Evolutionary conservation across 2,888 invertebrate genomes (phyloP).

Genomic region (Schrankia costaestrigalis): DNA sequence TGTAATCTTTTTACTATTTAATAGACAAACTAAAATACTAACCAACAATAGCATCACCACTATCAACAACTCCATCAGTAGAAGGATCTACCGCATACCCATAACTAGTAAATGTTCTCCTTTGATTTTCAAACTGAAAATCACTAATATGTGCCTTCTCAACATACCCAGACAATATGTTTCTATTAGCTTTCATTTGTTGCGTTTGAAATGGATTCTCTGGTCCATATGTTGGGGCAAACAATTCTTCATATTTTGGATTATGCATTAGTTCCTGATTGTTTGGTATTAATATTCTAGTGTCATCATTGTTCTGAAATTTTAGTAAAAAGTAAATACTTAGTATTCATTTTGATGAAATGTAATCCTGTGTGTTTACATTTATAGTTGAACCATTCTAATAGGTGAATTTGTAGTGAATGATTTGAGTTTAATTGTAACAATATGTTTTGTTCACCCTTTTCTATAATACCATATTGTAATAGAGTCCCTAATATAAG

Average conservation of each 20-base stretch:
- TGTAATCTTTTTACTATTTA: too few species aligned
- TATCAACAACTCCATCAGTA: constrained; percentile 79
- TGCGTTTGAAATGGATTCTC: constrained; percentile 95
- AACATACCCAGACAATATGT: constrained; percentile 95
- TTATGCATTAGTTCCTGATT: constrained; percentile 93
- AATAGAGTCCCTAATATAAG: too few species aligned
- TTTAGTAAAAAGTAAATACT: background rate
- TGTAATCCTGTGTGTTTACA: background rate
- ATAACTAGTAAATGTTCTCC: constrained; percentile 95
- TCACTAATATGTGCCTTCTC: constrained; percentile 97
- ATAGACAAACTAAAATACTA: constrained; percentile 27
- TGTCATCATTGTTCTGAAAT: constrained; percentile 85
- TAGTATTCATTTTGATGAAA: background rate
- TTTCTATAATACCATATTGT: too few species aligned
- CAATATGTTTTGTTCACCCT: too few species aligned
- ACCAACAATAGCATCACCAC: constrained; percentile 76
- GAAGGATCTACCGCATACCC: constrained; percentile 98
- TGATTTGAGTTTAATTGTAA: too few species aligned
- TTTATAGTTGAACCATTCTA: too few species aligned
- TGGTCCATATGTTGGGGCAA: constrained; percentile 94
- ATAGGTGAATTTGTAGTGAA: too few species aligned
- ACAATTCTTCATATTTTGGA: constrained; percentile 96
- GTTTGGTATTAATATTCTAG: constrained; percentile 87
- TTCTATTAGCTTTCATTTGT: constrained; percentile 92
- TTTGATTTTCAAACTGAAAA: constrained; percentile 98